Conservation (phyloP, 2,888 invertebrate species). For the Amphimallon solstitiale region DNA sequence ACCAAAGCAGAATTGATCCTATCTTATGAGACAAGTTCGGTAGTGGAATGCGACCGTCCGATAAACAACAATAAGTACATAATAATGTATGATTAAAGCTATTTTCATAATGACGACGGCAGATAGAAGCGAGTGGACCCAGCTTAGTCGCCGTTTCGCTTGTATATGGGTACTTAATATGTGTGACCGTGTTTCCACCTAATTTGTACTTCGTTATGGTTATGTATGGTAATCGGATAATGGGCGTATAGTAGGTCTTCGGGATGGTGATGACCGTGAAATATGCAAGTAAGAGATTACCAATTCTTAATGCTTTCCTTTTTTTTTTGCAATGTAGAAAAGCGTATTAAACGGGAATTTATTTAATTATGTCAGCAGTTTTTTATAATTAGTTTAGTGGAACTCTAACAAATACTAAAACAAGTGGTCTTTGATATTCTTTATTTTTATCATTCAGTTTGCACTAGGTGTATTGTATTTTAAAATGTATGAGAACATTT, state of each 20-base stretch:
- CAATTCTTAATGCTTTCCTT: too few species aligned
- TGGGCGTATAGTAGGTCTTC: conserved; percentile 14
- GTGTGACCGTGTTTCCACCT: conserved; percentile 50
- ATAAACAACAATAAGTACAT: conserved; percentile 51
- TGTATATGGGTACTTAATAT: conserved; percentile 44
- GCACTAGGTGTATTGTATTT: too few species aligned
- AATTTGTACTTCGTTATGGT: conserved; percentile 48
- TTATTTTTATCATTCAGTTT: too few species aligned
- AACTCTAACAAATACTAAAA: too few species aligned
- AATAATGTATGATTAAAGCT: conserved; percentile 54
- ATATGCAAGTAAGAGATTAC: too few species aligned
- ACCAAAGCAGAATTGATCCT: conserved; percentile 34
- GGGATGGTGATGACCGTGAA: background rate
- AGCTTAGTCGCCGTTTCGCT: conserved; percentile 22
- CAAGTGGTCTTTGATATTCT: too few species aligned
- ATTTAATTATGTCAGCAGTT: too few species aligned
- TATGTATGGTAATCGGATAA: conserved; percentile 35
- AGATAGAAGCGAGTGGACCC: conserved; percentile 1
- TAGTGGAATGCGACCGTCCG: conserved; percentile 46
- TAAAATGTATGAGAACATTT: too few species aligned
- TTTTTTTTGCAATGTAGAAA: too few species aligned
- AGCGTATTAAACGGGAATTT: too few species aligned
- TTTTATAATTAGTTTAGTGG: too few species aligned
- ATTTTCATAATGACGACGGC: conserved; percentile 51
- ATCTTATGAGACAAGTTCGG: conserved; percentile 28